phyloP scores from a whole-genome alignment of 2,888 invertebrate species.

The Pachydiplax longipennis region DNA sequence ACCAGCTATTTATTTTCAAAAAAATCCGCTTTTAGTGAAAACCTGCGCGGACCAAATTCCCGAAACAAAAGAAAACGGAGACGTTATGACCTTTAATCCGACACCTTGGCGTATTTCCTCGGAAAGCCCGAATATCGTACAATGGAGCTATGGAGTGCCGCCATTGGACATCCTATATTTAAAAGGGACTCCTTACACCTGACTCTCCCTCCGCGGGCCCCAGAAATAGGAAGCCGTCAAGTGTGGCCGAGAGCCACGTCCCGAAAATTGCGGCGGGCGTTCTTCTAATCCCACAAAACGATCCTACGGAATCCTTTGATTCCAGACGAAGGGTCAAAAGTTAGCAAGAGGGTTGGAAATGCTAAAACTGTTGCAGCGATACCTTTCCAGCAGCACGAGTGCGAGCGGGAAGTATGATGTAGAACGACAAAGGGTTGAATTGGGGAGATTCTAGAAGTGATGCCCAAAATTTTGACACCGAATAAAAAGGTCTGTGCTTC shows the following conservation, averaged over 20 bases:
- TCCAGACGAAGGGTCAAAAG: background rate
- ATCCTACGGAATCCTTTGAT: background rate
- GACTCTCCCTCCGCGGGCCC: background rate
- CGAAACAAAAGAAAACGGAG: background rate
- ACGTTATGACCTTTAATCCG: slow-evolving; percentile 31
- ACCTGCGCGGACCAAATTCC: background rate
- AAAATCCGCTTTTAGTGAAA: background rate
- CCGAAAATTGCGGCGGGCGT: background rate
- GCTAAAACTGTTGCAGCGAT: too few relatives aligned
- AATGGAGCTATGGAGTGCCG: background rate
- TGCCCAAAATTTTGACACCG: too few relatives aligned
- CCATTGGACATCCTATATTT: slow-evolving; percentile 15
- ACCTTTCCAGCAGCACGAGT: too few relatives aligned
- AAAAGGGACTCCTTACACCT: slow-evolving; percentile 1
- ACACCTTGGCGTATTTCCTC: slow-evolving; percentile 37
- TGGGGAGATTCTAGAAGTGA: too few relatives aligned
- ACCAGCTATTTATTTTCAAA: background rate
- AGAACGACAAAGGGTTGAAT: too few relatives aligned
- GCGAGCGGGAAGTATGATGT: too few relatives aligned
- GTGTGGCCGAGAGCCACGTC: background rate
- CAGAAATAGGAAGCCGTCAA: slow-evolving; percentile 24
- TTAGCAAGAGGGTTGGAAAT: background rate
- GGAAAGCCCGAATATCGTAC: background rate
- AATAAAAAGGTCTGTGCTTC: too few relatives aligned
- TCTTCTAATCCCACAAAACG: background rate